Base-by-base conservation (phyloP, 2,888 invertebrate genomes). In the Trypoxylon attenuatum region DNA sequence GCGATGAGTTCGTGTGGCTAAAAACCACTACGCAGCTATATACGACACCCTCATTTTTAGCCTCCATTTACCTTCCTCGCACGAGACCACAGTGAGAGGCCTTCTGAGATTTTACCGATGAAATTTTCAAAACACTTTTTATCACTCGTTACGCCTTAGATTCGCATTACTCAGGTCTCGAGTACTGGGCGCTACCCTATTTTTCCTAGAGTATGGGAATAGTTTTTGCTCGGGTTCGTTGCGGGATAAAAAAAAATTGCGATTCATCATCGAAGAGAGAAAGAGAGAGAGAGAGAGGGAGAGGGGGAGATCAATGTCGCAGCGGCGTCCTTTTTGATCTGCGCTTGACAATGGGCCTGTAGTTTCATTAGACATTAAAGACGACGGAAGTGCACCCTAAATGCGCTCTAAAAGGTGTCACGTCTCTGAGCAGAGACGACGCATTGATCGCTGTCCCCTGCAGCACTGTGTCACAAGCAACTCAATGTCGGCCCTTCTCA, bases 1-100 rank as follows among this genome's bases (percentile, higher is more conserved):
- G 58, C 53, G 58, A 59, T 64, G 59, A 59, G 25, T 16, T 51
- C 50, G 27, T 29, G 27, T 43, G 43, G 13, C 39, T 52, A 39
- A 25, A 55, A 56, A 45, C 38, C 39, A 45, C 38, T 27, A 13
- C 18, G 18, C 25, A n/a, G 41, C 16, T 27, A 27, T 33, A 16
- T 50, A 33, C 19, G 15, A 21, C 21, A 8, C n/a, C 43, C 10
- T 21, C 22, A 21, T 43, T 43, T 43, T 43, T 43, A 21, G 43
- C n/a, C 8, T 43, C 5, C 15, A 19, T 41, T 16, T 16, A 13
- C 13, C n/a, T 33, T 13, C n/a, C 13, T 33, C 10, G 33, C 13
- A 33, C 8, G 33, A n/a, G n/a, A 13, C 33, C 5, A n/a, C n/a
- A 33, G 33, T 13, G 33, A 33, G 33, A 33, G 33, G 13, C 4